Evolutionary conservation across 2,888 invertebrate species (phyloP).

Genomic region (Tetranychus piercei): DNA sequence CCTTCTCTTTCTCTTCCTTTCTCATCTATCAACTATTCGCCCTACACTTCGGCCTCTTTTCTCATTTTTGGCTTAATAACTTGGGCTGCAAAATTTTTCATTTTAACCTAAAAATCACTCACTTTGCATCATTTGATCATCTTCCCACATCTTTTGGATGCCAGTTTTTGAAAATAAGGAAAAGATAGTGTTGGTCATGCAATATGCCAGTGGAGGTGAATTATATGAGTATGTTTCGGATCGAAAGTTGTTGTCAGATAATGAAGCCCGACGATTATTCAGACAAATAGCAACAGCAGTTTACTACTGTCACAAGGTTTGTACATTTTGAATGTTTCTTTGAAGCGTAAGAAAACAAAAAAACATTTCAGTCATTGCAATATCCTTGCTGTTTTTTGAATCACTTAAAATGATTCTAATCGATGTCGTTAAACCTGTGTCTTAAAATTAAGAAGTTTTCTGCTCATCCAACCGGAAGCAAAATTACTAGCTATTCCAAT

Average conservation of each 20-base stretch:
- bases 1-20: background rate
- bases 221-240: conserved; percentile 69
- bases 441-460: background rate
- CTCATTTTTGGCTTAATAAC: background rate
- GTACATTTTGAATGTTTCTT: background rate
- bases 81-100: background rate
- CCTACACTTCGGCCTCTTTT: background rate
- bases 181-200: conserved; percentile 98
- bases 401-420: background rate
- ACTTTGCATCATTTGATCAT: background rate
- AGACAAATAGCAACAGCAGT: conserved; percentile 89
- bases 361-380: background rate
- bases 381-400: background rate
- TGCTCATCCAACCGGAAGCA: background rate
- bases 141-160: background rate
- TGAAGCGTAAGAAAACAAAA: background rate
- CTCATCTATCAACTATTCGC: background rate
- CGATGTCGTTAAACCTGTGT: background rate
- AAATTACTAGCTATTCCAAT: background rate
- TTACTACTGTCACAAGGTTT: conserved; percentile 81
- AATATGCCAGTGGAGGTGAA: conserved; percentile 95
- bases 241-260: conserved; percentile 68
- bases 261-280: conserved; percentile 82
- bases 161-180: conserved; percentile 97
- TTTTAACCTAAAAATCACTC: background rate